A percentile compares a stretch with the other conserved stretches of the same genome.
phyloP scores from a whole-genome alignment of 1,140 invertebrate genomes.

The Drosophila littoralis region DNA sequence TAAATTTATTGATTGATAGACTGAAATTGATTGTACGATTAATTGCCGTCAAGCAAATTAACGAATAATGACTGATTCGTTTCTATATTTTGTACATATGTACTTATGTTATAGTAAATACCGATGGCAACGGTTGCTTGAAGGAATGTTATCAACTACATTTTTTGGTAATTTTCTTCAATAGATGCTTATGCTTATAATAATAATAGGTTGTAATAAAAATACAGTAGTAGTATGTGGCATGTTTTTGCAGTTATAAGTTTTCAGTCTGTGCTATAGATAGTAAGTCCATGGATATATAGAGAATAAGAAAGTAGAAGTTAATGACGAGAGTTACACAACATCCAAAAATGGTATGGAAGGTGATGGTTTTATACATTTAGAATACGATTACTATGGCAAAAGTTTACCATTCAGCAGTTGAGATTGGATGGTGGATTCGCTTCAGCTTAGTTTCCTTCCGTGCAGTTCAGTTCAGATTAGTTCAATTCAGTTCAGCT shows the following conservation, averaged over 20 bases:
- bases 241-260: slow-evolving; percentile 33
- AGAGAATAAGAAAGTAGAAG: slow-evolving; percentile 49
- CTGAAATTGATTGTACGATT: slow-evolving; percentile 34
- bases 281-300: slow-evolving; percentile 56
- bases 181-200: slow-evolving; percentile 32
- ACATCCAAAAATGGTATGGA: slow-evolving; percentile 71
- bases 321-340: slow-evolving; percentile 78
- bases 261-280: slow-evolving; percentile 56
- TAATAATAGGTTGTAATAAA: slow-evolving; percentile 28
- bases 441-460: slow-evolving; percentile 17
- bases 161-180: slow-evolving; percentile 1
- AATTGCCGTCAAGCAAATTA: slow-evolving; percentile 12
- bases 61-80: slow-evolving; percentile 31
- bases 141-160: slow-evolving; percentile 46
- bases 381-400: slow-evolving; percentile 57
- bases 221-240: slow-evolving; percentile 37
- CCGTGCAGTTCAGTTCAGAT: slow-evolving; percentile 33
- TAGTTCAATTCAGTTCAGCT: slow-evolving; percentile 36
- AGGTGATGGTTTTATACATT: slow-evolving; percentile 51
- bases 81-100: slow-evolving; percentile 26
- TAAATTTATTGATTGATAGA: slow-evolving; percentile 37
- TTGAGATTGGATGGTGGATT: slow-evolving; percentile 3
- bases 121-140: slow-evolving; percentile 8
- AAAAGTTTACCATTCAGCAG: slow-evolving; percentile 73
- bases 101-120: slow-evolving; percentile 10